Evolutionary conservation across 1,140 invertebrate species (phyloP).

Genomic region (Aphelinus certus): DNA sequence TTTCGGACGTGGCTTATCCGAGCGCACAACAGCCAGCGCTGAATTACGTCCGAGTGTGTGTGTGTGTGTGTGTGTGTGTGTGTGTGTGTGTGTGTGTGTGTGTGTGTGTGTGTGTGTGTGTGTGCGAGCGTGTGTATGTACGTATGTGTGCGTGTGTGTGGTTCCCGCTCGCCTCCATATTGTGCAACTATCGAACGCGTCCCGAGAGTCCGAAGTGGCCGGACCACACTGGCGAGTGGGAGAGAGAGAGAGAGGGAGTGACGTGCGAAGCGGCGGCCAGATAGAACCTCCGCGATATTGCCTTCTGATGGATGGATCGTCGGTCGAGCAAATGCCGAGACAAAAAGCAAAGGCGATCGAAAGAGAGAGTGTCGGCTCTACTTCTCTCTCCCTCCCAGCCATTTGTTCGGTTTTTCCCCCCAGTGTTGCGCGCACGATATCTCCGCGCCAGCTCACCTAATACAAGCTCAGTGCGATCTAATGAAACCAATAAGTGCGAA

Average conservation of each 20-base stretch:
- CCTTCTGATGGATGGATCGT: constrained; percentile 6
- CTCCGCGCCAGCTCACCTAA: constrained; percentile 53
- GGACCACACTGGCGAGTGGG: constrained; percentile 9
- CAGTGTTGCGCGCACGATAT: constrained; percentile 60
- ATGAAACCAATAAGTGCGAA: constrained; percentile 65
- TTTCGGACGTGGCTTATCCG: background rate
- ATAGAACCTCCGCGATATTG: background rate
- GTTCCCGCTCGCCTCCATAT: constrained; percentile 48
- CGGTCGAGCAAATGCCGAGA: constrained; percentile 9
- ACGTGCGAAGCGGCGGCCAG: background rate
- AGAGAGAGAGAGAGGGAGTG: constrained; percentile 21
- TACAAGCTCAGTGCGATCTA: constrained; percentile 61
- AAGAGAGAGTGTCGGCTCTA: constrained; percentile 8
- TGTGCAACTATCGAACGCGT: constrained; percentile 53
- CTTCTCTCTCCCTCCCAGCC: constrained; percentile 44
- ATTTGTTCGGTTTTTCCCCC: constrained; percentile 59
- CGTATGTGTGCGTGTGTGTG: constrained; percentile 42
- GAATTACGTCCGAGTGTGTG: too few species aligned
- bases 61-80: background rate
- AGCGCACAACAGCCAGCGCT: too few species aligned
- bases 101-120: constrained; percentile 42
- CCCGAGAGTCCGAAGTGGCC: background rate
- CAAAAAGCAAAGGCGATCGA: constrained; percentile 2
- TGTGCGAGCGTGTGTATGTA: too few species aligned
- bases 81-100: background rate